These are phyloP conservation scores for Enteromius paludinosus DNA, from an alignment of 2,797 vertebrate genomes.

Conservation along the genomic window DNA sequence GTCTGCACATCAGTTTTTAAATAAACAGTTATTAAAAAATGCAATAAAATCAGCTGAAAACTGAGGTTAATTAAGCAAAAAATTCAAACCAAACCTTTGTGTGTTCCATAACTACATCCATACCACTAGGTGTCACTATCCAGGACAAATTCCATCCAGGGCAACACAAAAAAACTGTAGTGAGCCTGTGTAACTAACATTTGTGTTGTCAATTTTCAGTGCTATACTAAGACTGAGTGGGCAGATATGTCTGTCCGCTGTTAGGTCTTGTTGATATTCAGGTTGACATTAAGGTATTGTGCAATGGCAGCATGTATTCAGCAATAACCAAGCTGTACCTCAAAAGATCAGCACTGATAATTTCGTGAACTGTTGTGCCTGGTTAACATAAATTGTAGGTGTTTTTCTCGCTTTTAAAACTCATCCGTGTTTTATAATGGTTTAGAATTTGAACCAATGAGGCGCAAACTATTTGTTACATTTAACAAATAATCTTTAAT, in stretches of 20 bases:
- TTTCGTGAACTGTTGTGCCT: slow-evolving; percentile 6
- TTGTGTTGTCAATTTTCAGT: slow-evolving; percentile 52
- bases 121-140: slow-evolving; percentile 15
- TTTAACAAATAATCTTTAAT: too few relatives aligned
- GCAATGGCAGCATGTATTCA: slow-evolving; percentile 14
- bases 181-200: slow-evolving; percentile 41
- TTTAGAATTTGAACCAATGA: neutral
- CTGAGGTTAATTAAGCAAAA: too few relatives aligned
- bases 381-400: slow-evolving; percentile 35
- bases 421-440: slow-evolving; percentile 53
- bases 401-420: slow-evolving; percentile 41
- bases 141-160: neutral
- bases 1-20: neutral
- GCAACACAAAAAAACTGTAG: neutral
- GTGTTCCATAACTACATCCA: neutral
- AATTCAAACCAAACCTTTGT: neutral
- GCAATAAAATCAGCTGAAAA: too few relatives aligned
- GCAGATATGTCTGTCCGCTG: slow-evolving; percentile 41
- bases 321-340: slow-evolving; percentile 17
- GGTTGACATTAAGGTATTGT: slow-evolving; percentile 25
- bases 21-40: neutral
- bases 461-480: too few relatives aligned
- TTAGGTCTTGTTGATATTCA: slow-evolving; percentile 40
- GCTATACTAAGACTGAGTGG: slow-evolving; percentile 42
- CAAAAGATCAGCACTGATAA: neutral